Conservation (phyloP, 2,888 invertebrate species). For the Helicoverpa assulta region DNA sequence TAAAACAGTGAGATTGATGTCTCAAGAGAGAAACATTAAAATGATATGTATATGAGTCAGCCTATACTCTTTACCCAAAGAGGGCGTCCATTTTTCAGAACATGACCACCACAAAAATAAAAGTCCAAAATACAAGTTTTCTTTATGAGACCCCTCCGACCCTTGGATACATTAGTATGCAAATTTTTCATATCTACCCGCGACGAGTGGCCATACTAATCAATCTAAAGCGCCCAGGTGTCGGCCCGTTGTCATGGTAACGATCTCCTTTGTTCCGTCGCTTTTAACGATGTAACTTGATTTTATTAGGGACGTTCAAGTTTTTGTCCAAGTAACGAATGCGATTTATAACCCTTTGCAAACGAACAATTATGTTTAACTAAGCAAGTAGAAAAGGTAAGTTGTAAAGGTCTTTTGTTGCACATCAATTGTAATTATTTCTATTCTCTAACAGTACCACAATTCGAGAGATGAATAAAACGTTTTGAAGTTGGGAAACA, state of each 20-base stretch:
- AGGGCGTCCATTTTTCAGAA: not conserved
- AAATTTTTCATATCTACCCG: conserved; percentile 80
- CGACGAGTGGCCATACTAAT: conserved; percentile 71
- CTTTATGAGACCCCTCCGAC: conserved; percentile 70
- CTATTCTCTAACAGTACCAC: not conserved
- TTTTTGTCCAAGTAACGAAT: conserved; percentile 57
- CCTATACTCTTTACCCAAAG: conserved; percentile 12
- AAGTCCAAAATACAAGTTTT: conserved; percentile 67
- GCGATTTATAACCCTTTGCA: conserved; percentile 58
- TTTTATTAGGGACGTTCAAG: conserved; percentile 56
- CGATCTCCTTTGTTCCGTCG: conserved; percentile 67
- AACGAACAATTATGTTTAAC: conserved; percentile 56
- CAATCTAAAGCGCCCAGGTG: conserved; percentile 79
- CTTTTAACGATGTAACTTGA: conserved; percentile 61
- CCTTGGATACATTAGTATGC: conserved; percentile 80
- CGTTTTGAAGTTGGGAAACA: conserved; percentile 8
- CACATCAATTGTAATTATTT: conserved; percentile 43
- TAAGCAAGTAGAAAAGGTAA: conserved; percentile 20
- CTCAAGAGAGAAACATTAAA: not conserved
- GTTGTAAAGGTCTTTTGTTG: conserved; percentile 13
- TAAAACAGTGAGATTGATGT: not conserved
- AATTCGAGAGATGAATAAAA: conserved; percentile 19
- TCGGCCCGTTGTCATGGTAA: conserved; percentile 75
- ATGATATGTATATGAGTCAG: not conserved
- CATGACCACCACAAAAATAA: conserved; percentile 15